Evolutionary conservation across 2,797 vertebrate genomes (phyloP).

Genomic region (Astyanax mexicanus): DNA sequence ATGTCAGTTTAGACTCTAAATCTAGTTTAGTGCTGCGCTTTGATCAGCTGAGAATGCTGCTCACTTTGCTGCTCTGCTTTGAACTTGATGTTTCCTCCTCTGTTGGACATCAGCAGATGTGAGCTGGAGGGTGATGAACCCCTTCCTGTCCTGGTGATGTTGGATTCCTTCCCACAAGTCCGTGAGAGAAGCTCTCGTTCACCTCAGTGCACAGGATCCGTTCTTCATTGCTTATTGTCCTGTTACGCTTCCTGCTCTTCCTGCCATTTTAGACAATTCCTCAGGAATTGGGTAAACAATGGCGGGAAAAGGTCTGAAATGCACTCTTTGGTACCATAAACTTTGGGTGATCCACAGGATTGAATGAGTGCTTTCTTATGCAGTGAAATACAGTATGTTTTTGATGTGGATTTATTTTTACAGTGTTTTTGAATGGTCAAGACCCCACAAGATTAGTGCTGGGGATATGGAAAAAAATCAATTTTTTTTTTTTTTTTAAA

Average conservation of each 20-base stretch:
- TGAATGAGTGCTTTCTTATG: not conserved
- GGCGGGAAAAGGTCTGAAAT: not conserved
- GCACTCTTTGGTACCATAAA: not conserved
- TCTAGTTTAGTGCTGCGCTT: not conserved
- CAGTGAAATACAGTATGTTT: not conserved
- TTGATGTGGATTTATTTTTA: no score
- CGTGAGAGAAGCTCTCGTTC: slow-evolving; percentile 13
- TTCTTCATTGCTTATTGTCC: slow-evolving; percentile 23
- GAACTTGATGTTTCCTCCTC: slow-evolving; percentile 18
- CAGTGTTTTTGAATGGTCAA: no score
- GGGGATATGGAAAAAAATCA: no score
- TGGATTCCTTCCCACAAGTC: slow-evolving; percentile 45
- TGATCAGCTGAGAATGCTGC: not conserved
- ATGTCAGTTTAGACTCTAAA: not conserved
- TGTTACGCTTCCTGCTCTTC: slow-evolving; percentile 19
- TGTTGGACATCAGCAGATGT: slow-evolving; percentile 41
- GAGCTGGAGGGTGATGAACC: not conserved
- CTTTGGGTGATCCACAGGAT: not conserved
- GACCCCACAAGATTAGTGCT: no score
- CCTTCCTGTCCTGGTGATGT: slow-evolving; percentile 44
- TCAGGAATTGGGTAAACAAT: slow-evolving; percentile 4
- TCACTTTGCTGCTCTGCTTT: not conserved
- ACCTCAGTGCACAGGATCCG: slow-evolving; percentile 31
- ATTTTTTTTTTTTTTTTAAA: no score
- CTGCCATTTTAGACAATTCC: not conserved